Evolutionary conservation across 2,113 vertebrate species (phyloP).

Genomic region (Brienomyrus brachyistius): DNA sequence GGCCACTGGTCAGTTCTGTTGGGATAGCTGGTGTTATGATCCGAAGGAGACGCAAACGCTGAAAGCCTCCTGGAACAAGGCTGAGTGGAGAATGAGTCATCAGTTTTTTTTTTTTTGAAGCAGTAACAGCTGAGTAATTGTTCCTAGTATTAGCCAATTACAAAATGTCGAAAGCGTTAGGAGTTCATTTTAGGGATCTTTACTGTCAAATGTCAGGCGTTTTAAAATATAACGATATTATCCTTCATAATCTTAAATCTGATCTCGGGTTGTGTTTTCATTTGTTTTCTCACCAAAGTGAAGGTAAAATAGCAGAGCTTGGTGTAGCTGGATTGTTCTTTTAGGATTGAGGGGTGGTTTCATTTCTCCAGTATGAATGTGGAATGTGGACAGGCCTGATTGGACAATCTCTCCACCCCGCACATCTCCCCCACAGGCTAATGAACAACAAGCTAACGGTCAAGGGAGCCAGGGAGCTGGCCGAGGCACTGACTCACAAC

Average conservation of each 20-base stretch:
- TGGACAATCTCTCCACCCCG: background rate
- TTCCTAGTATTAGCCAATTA: background rate
- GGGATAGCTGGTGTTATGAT: background rate
- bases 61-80: background rate
- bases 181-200: background rate
- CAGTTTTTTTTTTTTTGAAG: background rate
- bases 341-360: background rate
- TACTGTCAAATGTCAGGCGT: background rate
- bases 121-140: background rate
- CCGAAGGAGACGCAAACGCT: background rate
- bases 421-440: slow-evolving; percentile 45
- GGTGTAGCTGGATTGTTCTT: background rate
- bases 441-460: slow-evolving; percentile 53
- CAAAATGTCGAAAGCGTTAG: background rate
- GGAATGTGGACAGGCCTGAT: background rate
- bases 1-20: background rate
- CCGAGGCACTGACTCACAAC: slow-evolving; percentile 48
- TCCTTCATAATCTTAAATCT: background rate
- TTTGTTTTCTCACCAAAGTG: background rate
- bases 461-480: slow-evolving; percentile 38
- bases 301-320: background rate
- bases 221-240: background rate
- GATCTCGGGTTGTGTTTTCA: background rate
- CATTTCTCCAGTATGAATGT: background rate
- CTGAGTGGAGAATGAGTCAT: background rate